Percentiles rank a stretch among this genome's conserved stretches.
Conservation (phyloP, 2,888 invertebrate species). For the Sinhomidia bicolor region DNA sequence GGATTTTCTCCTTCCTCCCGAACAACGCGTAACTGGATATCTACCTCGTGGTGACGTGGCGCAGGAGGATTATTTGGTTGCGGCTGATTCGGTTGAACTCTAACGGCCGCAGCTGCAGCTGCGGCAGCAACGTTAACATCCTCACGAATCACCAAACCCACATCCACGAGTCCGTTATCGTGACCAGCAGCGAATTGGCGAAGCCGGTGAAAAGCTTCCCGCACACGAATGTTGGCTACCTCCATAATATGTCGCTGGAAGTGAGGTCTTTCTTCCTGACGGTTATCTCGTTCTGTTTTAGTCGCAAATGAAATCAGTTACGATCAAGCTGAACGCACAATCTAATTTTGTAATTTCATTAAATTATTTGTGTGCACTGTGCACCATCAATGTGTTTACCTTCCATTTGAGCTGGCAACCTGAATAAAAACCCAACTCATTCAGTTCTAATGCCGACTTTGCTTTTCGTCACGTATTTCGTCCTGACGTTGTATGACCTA, state of each 20-base stretch:
- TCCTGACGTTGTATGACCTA: no score
- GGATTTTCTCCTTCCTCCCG: constrained; percentile 63
- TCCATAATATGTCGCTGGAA: constrained; percentile 60
- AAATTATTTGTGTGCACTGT: no score
- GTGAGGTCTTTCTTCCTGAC: constrained; percentile 40
- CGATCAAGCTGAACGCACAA: no score
- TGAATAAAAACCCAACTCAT: neutral
- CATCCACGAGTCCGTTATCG: constrained; percentile 54
- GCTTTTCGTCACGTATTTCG: no score
- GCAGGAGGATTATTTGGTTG: neutral
- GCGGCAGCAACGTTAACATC: neutral
- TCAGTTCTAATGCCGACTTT: neutral
- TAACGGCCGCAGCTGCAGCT: neutral
- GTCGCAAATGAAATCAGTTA: no score
- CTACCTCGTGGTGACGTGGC: constrained; percentile 41
- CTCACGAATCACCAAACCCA: constrained; percentile 42
- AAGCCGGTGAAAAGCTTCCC: constrained; percentile 62
- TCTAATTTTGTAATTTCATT: no score
- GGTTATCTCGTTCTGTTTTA: constrained; percentile 48
- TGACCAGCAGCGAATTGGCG: constrained; percentile 62
- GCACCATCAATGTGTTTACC: no score
- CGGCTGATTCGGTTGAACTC: neutral
- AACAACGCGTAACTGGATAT: constrained; percentile 64
- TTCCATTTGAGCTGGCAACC: neutral
- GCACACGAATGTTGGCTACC: constrained; percentile 61